Percentiles rank a stretch among this genome's conserved stretches.
phyloP scores from a whole-genome alignment of 2,797 vertebrate genomes.

The Pristis pectinata region DNA sequence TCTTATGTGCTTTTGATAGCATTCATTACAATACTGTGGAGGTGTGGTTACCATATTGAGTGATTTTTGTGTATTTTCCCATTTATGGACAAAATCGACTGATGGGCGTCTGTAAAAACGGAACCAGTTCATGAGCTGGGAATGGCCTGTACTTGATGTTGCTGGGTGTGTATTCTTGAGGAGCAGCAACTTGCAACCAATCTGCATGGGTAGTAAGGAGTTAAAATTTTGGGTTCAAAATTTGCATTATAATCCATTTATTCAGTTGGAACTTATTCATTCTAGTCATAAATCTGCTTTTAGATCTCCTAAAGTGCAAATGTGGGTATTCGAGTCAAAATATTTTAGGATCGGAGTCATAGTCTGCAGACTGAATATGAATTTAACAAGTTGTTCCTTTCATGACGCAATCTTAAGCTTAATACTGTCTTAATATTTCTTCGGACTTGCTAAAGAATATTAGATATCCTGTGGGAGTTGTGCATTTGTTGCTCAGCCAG shows the following conservation, averaged over 20 bases:
- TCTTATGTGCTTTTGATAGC: too few relatives aligned
- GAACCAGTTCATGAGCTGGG: too few relatives aligned
- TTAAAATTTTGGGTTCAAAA: neutral
- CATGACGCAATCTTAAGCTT: neutral
- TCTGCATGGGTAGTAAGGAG: neutral
- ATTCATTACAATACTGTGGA: too few relatives aligned
- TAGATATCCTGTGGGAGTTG: neutral
- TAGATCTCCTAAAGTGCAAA: neutral
- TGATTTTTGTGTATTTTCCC: too few relatives aligned
- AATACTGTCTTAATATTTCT: neutral
- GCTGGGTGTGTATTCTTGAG: neutral
- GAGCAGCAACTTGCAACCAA: neutral
- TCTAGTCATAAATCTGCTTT: slow-evolving; percentile 25
- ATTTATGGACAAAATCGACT: too few relatives aligned
- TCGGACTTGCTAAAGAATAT: neutral
- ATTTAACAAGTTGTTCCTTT: slow-evolving; percentile 15
- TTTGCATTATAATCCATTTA: neutral
- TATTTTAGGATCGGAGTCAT: slow-evolving; percentile 25
- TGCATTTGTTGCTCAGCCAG: slow-evolving; percentile 9
- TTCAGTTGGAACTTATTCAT: neutral
- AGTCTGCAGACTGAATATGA: slow-evolving; percentile 23
- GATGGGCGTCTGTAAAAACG: too few relatives aligned
- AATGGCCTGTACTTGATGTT: too few relatives aligned
- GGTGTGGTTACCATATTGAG: too few relatives aligned
- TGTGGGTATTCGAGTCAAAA: neutral